Conservation (phyloP, 2,113 vertebrate species). For the Seriola rivoliana region DNA sequence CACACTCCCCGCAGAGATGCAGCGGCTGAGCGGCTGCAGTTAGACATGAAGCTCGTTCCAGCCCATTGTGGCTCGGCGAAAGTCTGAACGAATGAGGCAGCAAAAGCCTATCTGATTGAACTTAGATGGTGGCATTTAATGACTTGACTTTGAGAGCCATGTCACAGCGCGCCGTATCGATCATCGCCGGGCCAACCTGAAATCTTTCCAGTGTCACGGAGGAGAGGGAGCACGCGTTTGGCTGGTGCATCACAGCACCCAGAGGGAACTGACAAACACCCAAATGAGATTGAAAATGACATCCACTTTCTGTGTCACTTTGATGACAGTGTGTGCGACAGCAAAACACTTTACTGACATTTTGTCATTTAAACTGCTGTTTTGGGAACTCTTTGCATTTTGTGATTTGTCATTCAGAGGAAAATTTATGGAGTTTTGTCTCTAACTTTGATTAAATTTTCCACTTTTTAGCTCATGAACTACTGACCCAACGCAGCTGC, state of each 20-base stretch:
- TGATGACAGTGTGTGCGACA: slow-evolving; percentile 35
- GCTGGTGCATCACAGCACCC: slow-evolving; percentile 37
- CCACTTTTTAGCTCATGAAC: slow-evolving; percentile 5
- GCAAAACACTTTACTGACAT: slow-evolving; percentile 38
- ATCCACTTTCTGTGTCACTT: slow-evolving; percentile 49
- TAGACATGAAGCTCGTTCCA: slow-evolving; percentile 13
- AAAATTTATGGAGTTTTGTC: slow-evolving; percentile 16
- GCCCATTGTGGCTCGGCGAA: slow-evolving; percentile 33
- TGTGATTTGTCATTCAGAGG: slow-evolving; percentile 15
- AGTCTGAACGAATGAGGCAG: slow-evolving; percentile 48
- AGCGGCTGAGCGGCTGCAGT: slow-evolving; percentile 18
- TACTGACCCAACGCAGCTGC: neutral
- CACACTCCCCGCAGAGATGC: slow-evolving; percentile 12
- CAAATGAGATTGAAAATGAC: slow-evolving; percentile 59
- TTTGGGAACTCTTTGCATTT: slow-evolving; percentile 11
- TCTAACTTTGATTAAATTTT: slow-evolving; percentile 22
- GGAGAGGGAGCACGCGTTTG: slow-evolving; percentile 28
- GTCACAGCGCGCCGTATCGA: slow-evolving; percentile 39
- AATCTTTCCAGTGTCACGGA: slow-evolving; percentile 40
- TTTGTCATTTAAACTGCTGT: slow-evolving; percentile 35
- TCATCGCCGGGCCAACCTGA: slow-evolving; percentile 35
- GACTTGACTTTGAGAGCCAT: slow-evolving; percentile 46
- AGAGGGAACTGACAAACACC: slow-evolving; percentile 49
- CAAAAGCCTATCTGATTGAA: slow-evolving; percentile 37
- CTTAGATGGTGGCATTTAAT: slow-evolving; percentile 36